Conservation (phyloP, 2,888 invertebrate genomes). For the Amphimallon solstitiale region DNA sequence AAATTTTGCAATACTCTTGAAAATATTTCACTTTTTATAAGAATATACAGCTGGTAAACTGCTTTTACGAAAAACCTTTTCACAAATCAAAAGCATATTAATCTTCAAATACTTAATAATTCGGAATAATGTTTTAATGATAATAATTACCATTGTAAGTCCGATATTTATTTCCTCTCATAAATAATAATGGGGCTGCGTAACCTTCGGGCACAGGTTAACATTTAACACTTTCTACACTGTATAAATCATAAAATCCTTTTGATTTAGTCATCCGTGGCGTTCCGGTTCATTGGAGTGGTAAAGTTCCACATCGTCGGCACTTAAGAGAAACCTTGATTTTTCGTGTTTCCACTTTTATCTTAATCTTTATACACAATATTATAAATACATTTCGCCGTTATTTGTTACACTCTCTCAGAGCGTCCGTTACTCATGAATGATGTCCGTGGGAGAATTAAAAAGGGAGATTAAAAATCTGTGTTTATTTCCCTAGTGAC, state of each 20-base stretch:
- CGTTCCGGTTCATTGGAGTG: constrained; percentile 33
- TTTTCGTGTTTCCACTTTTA: constrained; percentile 21
- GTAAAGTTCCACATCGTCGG: constrained; percentile 26
- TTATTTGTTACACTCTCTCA: constrained; percentile 8
- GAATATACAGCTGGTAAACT: too few relatives aligned
- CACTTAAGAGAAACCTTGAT: constrained; percentile 29
- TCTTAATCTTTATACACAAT: constrained; percentile 18
- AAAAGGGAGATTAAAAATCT: too few relatives aligned
- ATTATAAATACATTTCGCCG: constrained; percentile 22
- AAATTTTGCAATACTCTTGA: too few relatives aligned
- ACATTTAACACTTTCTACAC: constrained; percentile 25
- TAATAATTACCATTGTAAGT: background rate
- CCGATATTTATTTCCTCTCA: background rate
- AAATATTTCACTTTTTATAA: too few relatives aligned
- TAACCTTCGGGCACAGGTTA: constrained; percentile 23
- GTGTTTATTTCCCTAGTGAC: too few relatives aligned
- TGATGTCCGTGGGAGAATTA: too few relatives aligned
- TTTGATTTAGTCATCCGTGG: constrained; percentile 30
- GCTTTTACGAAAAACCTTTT: too few relatives aligned
- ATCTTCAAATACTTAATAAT: background rate
- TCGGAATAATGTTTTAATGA: constrained; percentile 11
- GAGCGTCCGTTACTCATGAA: too few relatives aligned
- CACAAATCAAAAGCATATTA: background rate
- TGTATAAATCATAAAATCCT: constrained; percentile 25
- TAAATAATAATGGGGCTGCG: background rate